Evolutionary conservation across 2,888 invertebrate genomes (phyloP), one percentile per base, ranked within the genome.

Genomic region (Xylota segnis): DNA sequence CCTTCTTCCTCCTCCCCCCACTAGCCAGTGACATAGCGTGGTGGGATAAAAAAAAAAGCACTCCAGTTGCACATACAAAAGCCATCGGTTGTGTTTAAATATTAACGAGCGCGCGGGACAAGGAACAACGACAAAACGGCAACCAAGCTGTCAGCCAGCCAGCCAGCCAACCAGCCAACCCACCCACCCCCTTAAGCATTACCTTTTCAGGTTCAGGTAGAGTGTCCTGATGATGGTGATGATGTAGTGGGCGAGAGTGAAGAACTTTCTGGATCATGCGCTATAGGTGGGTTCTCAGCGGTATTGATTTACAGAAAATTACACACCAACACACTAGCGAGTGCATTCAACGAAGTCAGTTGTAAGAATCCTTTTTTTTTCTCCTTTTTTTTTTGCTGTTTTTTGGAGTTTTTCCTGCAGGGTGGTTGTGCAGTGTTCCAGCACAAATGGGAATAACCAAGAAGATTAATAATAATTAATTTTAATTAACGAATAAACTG

Each of bases 381-480:
- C 58, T 9, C 16, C 10, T 79, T 27, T 63, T 61, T 78, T 5
- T 32, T 5, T 29, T 29, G 5, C 5, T 37, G 7, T 61, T 61
- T 66, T 54, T 56, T 45, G 5, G 12, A 47, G 10, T 65, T 72
- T 79, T 65, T 78, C 27, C 18, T 40, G 37, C 27, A 54, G 18
- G 32, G 29, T 3, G 32, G 61, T 66, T 43, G 50, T 66, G 79
- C 76, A 76, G 71, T 76, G 66, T 81, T 54, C 79, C 84, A 66
- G 81, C 76, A 86, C 84, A 86, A 86, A 86, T 86, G 84, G 84
- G 84, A 86, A 86, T 86, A 76, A 86, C 81, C 84, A 76, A 76
- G 81, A 86, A 86, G 84, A 86, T 86, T 86, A 86, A 86, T 81
- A 86, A 86, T 86, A 86, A 86, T 86, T 86, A 86, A 86, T 86